Conservation (phyloP, 35 echinoderm and acorn worm species). For the Ptychodera flava region DNA sequence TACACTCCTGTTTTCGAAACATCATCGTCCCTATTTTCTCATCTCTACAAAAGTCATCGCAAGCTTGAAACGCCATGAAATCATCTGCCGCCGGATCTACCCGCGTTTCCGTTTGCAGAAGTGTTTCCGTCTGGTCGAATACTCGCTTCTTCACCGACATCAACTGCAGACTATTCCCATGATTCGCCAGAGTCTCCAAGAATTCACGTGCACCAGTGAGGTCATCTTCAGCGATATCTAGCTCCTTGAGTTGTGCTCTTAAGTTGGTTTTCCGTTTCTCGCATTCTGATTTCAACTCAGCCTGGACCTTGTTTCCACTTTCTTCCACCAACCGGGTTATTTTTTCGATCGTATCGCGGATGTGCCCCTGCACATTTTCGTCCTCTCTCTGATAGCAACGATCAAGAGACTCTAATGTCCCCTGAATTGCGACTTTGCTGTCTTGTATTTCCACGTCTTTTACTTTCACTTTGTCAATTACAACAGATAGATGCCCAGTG, state of each 20-base stretch:
- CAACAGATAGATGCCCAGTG: neutral
- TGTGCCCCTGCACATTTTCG: neutral
- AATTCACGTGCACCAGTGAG: neutral
- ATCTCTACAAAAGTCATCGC: neutral
- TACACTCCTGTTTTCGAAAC: too few relatives aligned
- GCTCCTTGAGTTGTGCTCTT: neutral
- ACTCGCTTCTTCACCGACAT: neutral
- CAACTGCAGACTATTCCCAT: neutral
- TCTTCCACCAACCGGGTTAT: neutral
- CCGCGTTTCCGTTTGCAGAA: neutral
- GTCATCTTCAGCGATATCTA: neutral
- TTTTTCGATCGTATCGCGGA: neutral
- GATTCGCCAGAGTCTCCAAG: neutral
- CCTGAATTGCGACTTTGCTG: neutral
- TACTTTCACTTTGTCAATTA: neutral
- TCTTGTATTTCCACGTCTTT: neutral
- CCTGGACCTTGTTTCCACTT: neutral
- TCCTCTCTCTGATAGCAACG: neutral
- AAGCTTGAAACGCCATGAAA: neutral
- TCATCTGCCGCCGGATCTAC: neutral
- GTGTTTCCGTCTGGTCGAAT: neutral
- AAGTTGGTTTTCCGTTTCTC: neutral
- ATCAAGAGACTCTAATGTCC: neutral
- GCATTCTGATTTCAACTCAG: neutral
- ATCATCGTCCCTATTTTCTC: neutral